Base-by-base conservation (phyloP, 2,113 vertebrate species). In the Dissostichus mawsoni region DNA sequence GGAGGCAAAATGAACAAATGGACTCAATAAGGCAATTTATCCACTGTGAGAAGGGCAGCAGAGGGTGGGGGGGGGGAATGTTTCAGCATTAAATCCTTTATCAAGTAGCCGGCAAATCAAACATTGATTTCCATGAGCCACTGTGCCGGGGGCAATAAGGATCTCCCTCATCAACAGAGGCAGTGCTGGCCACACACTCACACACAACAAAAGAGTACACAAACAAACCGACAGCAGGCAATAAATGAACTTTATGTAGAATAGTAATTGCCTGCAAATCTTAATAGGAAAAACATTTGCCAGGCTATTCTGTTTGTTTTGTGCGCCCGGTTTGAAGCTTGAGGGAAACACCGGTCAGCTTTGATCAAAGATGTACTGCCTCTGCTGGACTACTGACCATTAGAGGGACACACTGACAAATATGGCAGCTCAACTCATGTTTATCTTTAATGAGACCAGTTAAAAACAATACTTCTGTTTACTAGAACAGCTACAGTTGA, bases 41-140 rank as follows among this genome's bases (percentile, higher is more conserved):
- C 79, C 55, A 67, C 73, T 58, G 81, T 51, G 78, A 79, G 57
- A 9, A 11, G 62, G 29, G 48, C 41, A 67, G 70, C 10, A 63
- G 75, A 75, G 55, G 41, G 69, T 7, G 74, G n/a, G 3, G 17
- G 17, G 45, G 80, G 82, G 70, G 78, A 52, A 68, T 76, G 85
- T 87, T 81, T 77, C 75, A 86, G 82, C 88, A 83, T 89, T 90
- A 89, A 89, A 93, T 87, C 87, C 84, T 92, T 90, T 87, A 91
- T 92, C 87, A 89, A 91, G 89, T 83, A 91, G 82, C 83, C 70
- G 25, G 87, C 91, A 93, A 93, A 92, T 92, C 92, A 92, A 90
- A 91, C 91, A 92, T 91, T 92, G 91, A 92, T 93, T 92, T 90
- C 84, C 86, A 90, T 84, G 88, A 87, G 84, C 80, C 82, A 63